Conservation (phyloP, 2,888 invertebrate genomes). For the Hecatera dysodea region DNA sequence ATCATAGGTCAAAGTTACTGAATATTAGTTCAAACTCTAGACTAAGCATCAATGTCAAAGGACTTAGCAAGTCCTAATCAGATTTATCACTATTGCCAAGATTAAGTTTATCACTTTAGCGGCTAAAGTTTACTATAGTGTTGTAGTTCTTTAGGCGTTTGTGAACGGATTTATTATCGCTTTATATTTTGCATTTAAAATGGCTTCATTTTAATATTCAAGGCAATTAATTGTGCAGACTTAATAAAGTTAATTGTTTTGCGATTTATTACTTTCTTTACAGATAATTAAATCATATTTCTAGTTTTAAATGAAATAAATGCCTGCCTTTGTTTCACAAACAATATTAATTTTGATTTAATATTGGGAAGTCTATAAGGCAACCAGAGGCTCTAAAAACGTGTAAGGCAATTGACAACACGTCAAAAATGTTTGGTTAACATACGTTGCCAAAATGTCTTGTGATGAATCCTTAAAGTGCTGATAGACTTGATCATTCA, state of each 20-base stretch:
- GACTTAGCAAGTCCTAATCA: conserved; percentile 51
- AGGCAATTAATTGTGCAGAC: background rate
- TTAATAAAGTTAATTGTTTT: background rate
- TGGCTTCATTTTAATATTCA: background rate
- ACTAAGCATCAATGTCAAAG: conserved; percentile 36
- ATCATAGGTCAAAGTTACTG: conserved; percentile 24
- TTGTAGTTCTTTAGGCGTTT: conserved; percentile 3
- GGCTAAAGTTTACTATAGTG: conserved; percentile 4
- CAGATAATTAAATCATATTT: background rate
- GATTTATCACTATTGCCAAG: conserved; percentile 47
- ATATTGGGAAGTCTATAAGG: no score
- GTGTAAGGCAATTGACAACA: no score
- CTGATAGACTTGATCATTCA: no score
- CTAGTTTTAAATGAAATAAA: background rate
- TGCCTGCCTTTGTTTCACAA: no score
- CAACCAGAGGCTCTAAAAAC: no score
- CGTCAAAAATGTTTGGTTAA: no score
- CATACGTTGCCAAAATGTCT: no score
- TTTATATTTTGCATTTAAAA: background rate
- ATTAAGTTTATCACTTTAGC: conserved; percentile 51
- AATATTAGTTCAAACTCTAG: conserved; percentile 17
- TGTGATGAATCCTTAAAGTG: no score
- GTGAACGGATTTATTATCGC: background rate
- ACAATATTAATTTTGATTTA: no score
- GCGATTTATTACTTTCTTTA: background rate